A percentile compares a stretch with the other conserved stretches of the same genome.
Evolutionary conservation across 1,140 invertebrate species (phyloP).

Genomic region (Bilobella aurantiaca): DNA sequence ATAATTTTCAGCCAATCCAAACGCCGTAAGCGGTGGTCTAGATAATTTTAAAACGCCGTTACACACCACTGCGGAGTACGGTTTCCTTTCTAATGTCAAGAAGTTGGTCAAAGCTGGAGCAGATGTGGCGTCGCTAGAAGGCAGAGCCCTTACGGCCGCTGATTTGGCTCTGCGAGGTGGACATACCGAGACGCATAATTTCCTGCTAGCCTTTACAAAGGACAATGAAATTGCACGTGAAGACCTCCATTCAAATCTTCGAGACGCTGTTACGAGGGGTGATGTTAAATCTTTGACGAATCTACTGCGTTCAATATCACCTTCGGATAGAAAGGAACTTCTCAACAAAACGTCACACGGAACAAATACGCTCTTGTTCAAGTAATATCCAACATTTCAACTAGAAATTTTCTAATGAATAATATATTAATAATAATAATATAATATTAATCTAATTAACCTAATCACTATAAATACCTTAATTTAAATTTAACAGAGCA

Average conservation of each 20-base stretch:
- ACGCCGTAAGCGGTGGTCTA: slow-evolving; percentile 53
- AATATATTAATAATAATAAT: background rate
- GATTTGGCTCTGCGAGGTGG: slow-evolving; percentile 63
- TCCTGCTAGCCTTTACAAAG: slow-evolving; percentile 61
- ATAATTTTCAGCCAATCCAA: slow-evolving; percentile 52
- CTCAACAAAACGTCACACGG: slow-evolving; percentile 77
- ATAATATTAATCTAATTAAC: no score
- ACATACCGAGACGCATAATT: slow-evolving; percentile 53
- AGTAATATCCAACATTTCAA: slow-evolving; percentile 47
- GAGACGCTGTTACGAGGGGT: slow-evolving; percentile 58
- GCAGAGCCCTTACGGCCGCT: slow-evolving; percentile 56
- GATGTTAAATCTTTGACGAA: slow-evolving; percentile 53
- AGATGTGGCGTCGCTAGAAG: slow-evolving; percentile 53
- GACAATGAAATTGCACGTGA: slow-evolving; percentile 58
- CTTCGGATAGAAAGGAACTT: slow-evolving; percentile 52
- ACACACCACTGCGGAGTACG: slow-evolving; percentile 69
- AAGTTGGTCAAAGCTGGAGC: slow-evolving; percentile 58
- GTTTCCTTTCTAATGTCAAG: slow-evolving; percentile 58
- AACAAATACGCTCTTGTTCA: slow-evolving; percentile 72
- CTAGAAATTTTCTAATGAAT: background rate
- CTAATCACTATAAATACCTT: background rate
- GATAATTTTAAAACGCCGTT: slow-evolving; percentile 60
- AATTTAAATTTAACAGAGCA: slow-evolving; percentile 45
- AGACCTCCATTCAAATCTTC: slow-evolving; percentile 57
- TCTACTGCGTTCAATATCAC: slow-evolving; percentile 38